Evolutionary conservation across 1,140 invertebrate genomes (phyloP), one percentile per base, ranked within the genome.

Genomic region (Macrosteles quadrilineatus): DNA sequence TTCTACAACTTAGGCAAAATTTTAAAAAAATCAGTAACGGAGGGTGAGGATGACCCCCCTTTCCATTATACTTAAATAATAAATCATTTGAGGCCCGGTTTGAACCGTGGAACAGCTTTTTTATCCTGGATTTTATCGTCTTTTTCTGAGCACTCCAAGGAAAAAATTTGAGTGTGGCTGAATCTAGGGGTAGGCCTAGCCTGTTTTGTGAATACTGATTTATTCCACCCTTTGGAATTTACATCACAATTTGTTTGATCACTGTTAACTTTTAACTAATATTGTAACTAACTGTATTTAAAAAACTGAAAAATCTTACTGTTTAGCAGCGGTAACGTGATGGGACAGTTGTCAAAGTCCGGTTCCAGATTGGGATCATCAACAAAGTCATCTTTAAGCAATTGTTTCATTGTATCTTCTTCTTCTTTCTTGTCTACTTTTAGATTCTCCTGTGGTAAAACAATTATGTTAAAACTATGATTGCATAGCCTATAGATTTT

Each of bases 371-470:
- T 30, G 30, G 73, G 71, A 50, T 75, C 74, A 62, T 76, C 75
- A 21, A 75, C 36, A 65, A 76, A 75, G 68, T 76, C 74, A 71
- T 76, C 75, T 59, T 70, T 50, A 2, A 75, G 66, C 3, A 76
- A 68, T 47, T 73, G 70, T 63, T 74, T 75, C 65, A 75, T 70
- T 19, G 72, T 72, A 43, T 59, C 65, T n/a, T 74, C 75, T 64
- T 76, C 75, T 57, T 76, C 74, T 65, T 75, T 68, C 63, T 75
- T 75, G 53, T 74, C 69, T 14, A 74, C 64, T 70, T 75, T 73
- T 23, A 70, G 29, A 50, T 67, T 53, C 27, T 71, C 68, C 72
- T 72, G 57, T 31, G 68, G 6, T 50, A 50, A 19, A 19, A 50
- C 6, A n/a, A 19, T 50, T 11, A 19, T 50, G 6, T 19, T 50